These are phyloP conservation scores for Drosophila helvetica DNA, from an alignment of 2,888 invertebrate genomes.

Conservation along the genomic window DNA sequence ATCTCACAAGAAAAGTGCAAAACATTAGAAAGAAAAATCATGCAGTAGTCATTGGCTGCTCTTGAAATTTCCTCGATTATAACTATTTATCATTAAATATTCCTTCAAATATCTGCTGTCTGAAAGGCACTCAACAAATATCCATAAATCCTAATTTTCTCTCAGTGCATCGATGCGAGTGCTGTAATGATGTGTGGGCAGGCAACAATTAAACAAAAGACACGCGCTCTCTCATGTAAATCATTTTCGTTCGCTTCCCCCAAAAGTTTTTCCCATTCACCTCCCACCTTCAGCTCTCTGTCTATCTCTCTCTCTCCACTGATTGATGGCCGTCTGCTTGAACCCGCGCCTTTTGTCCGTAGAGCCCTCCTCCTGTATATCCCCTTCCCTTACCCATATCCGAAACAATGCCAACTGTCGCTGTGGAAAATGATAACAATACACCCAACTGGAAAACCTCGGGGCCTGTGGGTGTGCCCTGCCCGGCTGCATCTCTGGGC, in stretches of 20 bases:
- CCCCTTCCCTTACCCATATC: constrained; percentile 3
- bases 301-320: constrained; percentile 34
- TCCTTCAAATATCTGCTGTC: neutral
- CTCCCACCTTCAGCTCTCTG: neutral
- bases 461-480: neutral
- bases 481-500: neutral
- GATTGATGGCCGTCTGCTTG: constrained; percentile 64
- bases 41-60: too few relatives aligned
- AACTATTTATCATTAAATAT: neutral
- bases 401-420: constrained; percentile 56
- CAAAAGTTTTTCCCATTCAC: constrained; percentile 51
- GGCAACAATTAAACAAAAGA: constrained; percentile 78
- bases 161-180: constrained; percentile 19
- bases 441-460: constrained; percentile 2
- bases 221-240: constrained; percentile 75
- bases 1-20: too few relatives aligned
- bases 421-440: constrained; percentile 59
- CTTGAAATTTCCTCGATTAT: too few relatives aligned
- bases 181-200: constrained; percentile 63
- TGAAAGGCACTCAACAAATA: neutral
- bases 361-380: constrained; percentile 1
- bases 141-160: neutral
- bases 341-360: constrained; percentile 55
- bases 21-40: too few relatives aligned
- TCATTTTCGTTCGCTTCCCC: constrained; percentile 60